phyloP scores from a whole-genome alignment of 2,797 vertebrate species.

The Fundulus diaphanus region DNA sequence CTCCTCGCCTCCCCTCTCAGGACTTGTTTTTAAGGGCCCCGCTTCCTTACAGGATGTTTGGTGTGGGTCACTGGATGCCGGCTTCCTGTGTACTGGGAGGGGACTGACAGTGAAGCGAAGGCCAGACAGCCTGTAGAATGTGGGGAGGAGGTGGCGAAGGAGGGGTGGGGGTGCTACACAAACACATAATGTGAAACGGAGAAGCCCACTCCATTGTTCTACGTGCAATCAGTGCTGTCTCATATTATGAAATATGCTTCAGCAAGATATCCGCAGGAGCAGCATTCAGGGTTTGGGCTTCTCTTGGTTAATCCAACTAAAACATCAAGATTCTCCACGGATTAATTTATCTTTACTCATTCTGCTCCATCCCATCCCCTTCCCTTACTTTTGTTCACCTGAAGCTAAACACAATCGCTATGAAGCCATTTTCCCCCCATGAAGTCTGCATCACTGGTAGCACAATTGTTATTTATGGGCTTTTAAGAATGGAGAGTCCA shows the following conservation, averaged over 20 bases:
- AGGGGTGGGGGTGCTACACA: constrained; percentile 61
- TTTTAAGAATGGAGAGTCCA: constrained; percentile 57
- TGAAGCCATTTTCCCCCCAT: constrained; percentile 35
- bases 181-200: constrained; percentile 66
- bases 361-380: constrained; percentile 22
- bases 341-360: constrained; percentile 23
- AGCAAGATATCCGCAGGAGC: constrained; percentile 27
- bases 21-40: constrained; percentile 79
- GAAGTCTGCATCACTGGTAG: constrained; percentile 38
- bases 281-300: constrained; percentile 24
- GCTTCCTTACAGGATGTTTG: constrained; percentile 88
- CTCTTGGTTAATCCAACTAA: constrained; percentile 1
- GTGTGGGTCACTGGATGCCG: constrained; percentile 82
- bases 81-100: constrained; percentile 86
- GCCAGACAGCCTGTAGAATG: constrained; percentile 80
- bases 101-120: constrained; percentile 85
- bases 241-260: constrained; percentile 52
- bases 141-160: constrained; percentile 48
- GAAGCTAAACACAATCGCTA: constrained; percentile 27
- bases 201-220: constrained; percentile 67
- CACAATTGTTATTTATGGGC: constrained; percentile 67
- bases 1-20: constrained; percentile 61
- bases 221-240: constrained; percentile 62
- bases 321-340: constrained; percentile 3
- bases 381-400: constrained; percentile 15